Evolutionary conservation across 2,113 vertebrate species (phyloP), one percentile per base, ranked within the genome.

Genomic region (Phrynosoma blainvillii): DNA sequence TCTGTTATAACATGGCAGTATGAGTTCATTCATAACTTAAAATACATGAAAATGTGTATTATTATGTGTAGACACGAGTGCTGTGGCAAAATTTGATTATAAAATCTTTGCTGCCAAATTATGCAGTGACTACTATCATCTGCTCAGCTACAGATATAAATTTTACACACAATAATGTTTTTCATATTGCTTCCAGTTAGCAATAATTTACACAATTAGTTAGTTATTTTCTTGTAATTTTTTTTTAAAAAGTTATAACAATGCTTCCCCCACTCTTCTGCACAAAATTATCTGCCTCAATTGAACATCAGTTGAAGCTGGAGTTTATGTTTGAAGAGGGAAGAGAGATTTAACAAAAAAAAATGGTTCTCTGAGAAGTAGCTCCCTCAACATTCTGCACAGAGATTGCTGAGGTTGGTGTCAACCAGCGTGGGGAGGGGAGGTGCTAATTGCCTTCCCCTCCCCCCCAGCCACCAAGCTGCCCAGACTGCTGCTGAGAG

Each of bases 61-160:
- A 77, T 76, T 85, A 52, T 79, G 47, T n/a, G 42, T 62, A 16
- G 73, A 79, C 68, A 86, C 79, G 30, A 86, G 30, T 79, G 42
- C 52, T 54, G 40, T 68, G 40, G 62, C 14, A 16, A 52, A 70
- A 78, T 68, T 68, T 86, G 20, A 86, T 86, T 79, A 79, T 68
- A 52, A 66, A 79, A 30, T 86, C 62, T 83, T 83, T 62, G 20
- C 40, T 79, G 75, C 27, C 40, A 79, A 78, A 79, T 86, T 79
- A 86, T 25, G 54, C 77, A 54, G n/a, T 68, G 42, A 54, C 30
- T 79, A 79, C 62, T 79, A 25, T 79, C 40, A 68, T 70, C 42
- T 86, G 76, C 62, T 86, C 30, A 1, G 30, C 76, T 79, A 68
- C 84, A 86, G 84, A 79, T 79, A 62, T 14, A 70, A 25, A 68